Conservation (phyloP, 1,140 invertebrate genomes). For the Chironomus tepperi region DNA sequence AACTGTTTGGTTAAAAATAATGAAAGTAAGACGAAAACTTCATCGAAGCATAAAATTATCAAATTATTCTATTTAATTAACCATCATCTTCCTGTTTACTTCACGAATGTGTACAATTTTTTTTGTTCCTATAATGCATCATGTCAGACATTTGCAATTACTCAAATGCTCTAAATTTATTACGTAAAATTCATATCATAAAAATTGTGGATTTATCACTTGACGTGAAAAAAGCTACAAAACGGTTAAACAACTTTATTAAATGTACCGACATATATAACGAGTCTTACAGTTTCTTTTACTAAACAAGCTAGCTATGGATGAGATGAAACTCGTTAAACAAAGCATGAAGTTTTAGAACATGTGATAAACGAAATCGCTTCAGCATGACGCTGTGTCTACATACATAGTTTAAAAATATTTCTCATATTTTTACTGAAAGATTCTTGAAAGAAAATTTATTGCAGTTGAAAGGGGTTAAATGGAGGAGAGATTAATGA, state of each 20-base stretch:
- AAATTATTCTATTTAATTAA: constrained; percentile 15
- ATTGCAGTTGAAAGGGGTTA: not conserved
- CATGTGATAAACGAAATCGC: not conserved
- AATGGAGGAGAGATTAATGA: not conserved
- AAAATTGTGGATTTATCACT: not conserved
- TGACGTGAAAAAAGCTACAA: not conserved
- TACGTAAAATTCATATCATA: not conserved
- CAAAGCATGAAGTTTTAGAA: not conserved
- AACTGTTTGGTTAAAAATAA: not conserved
- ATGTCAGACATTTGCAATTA: not conserved
- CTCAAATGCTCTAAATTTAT: not conserved
- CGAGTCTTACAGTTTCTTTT: not conserved
- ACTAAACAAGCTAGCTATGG: not conserved
- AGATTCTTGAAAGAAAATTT: not conserved
- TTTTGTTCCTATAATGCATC: not conserved
- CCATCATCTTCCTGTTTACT: constrained; percentile 6
- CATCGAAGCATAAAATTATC: constrained; percentile 8
- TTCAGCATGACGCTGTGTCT: not conserved
- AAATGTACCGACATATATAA: not conserved
- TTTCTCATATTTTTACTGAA: not conserved
- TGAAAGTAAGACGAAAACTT: not conserved
- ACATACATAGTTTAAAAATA: not conserved
- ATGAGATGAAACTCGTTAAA: not conserved
- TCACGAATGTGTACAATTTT: not conserved
- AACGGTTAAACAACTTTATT: constrained; percentile 3